A percentile compares a stretch with the other conserved stretches of the same genome.
phyloP scores from a whole-genome alignment of 1,140 invertebrate species.

The Hydropsyche tenuis region DNA sequence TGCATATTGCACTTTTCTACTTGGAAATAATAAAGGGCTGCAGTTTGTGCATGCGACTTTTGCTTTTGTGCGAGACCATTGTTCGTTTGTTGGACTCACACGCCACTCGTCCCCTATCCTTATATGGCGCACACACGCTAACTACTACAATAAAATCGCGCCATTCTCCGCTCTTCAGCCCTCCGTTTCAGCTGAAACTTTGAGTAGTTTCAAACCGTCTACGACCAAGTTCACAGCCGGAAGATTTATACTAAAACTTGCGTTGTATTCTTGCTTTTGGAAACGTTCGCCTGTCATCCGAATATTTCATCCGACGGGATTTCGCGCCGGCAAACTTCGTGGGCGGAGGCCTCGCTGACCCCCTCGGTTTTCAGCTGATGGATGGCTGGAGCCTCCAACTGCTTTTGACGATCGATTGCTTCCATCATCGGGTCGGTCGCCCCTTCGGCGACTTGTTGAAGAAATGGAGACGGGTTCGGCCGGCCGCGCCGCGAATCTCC shows the following conservation, averaged over 20 bases:
- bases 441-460: slow-evolving; percentile 4
- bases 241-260: slow-evolving; percentile 49
- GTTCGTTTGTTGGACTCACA: too few species aligned
- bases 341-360: not conserved
- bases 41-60: too few species aligned
- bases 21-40: too few species aligned
- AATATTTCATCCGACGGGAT: slow-evolving; percentile 39
- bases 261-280: slow-evolving; percentile 43
- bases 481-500: too few species aligned
- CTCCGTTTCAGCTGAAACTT: slow-evolving; percentile 37
- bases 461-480: not conserved
- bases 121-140: too few species aligned
- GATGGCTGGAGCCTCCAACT: not conserved
- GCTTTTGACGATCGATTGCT: slow-evolving; percentile 2
- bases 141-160: too few species aligned
- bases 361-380: slow-evolving; percentile 3
- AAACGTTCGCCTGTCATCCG: slow-evolving; percentile 46
- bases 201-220: slow-evolving; percentile 48
- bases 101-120: too few species aligned
- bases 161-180: too few species aligned
- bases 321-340: slow-evolving; percentile 38
- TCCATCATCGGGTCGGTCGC: not conserved
- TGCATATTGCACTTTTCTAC: too few species aligned
- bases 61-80: too few species aligned
- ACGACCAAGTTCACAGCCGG: slow-evolving; percentile 43